Evolutionary conservation across 1,140 invertebrate genomes (phyloP).

Genomic region (Lepidotrigona ventralis): DNA sequence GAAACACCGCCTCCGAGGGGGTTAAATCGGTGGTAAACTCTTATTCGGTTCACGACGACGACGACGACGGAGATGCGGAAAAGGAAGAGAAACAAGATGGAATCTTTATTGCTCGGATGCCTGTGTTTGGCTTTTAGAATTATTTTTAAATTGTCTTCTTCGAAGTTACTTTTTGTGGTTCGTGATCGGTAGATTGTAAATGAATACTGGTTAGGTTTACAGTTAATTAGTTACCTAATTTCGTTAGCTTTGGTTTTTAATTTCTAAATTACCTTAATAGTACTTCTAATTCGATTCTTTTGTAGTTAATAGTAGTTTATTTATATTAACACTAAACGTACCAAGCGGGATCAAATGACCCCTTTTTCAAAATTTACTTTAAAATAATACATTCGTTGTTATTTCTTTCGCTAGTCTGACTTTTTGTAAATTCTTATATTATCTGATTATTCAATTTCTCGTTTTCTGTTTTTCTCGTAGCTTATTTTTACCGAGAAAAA

Average conservation of each 20-base stretch:
- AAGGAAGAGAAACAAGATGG: background rate
- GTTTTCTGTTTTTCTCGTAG: too few species aligned
- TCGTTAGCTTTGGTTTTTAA: background rate
- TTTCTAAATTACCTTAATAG: background rate
- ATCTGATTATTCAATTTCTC: too few species aligned
- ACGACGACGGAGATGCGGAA: too few species aligned
- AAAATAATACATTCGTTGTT: too few species aligned
- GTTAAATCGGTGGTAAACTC: conserved; percentile 62
- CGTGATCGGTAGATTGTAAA: background rate
- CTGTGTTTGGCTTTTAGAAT: background rate
- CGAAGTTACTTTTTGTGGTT: background rate
- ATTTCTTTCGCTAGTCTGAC: too few species aligned
- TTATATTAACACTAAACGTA: too few species aligned
- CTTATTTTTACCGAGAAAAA: too few species aligned
- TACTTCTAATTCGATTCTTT: background rate
- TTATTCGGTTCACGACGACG: conserved; percentile 3
- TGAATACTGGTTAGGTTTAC: background rate
- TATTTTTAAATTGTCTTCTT: background rate
- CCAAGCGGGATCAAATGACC: too few species aligned
- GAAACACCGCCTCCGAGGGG: conserved; percentile 46
- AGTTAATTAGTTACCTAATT: background rate
- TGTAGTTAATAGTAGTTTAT: background rate
- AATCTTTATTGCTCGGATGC: background rate
- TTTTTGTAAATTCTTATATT: too few species aligned
- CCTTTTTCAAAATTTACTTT: too few species aligned